Base-by-base conservation (phyloP, 2,797 vertebrate genomes). In the Loris lydekkerianus region DNA sequence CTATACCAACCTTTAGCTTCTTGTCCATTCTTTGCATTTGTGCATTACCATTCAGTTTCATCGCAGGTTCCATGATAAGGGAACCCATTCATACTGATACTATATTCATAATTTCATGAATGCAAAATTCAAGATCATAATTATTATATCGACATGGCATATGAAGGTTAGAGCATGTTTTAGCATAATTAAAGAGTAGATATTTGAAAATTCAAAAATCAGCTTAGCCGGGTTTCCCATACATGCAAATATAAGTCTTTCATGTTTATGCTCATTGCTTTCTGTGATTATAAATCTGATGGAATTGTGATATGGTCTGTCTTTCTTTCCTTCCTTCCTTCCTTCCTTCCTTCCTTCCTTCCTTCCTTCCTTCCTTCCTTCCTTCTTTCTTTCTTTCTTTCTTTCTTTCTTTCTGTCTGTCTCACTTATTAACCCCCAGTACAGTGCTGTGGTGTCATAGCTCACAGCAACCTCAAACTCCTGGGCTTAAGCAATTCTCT, bases 291-390 rank as follows among this genome's bases (percentile, higher is more conserved):
- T 81, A 93, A 73, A 94, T 77, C 34, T 40, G 78, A 61, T 61
- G 61, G 29, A 95, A 96, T 93, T 95, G 95, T 61, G n/a, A 77
- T 85, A 86, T 49, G 40, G 46, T 85, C 95, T 91, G 87, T 46
- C 37, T 53, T 15, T 10, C 46, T 46, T 46, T 10, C 46, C 2
- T 34, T 34, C 34, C 34, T 34, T 34, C 34, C 34, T 34, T 34
- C 34, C 34, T 34, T 34, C 34, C 34, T 34, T 34, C 34, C 34
- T 34, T 34, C 34, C 34, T 34, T 34, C 34, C 34, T 34, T 34
- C 34, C 34, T 34, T 34, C 34, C 34, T 34, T 34, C 34, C 34
- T 34, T 34, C 34, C 34, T 34, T 34, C 34, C 34, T 34, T 34
- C 34, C 34, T 34, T 34, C 34, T 2, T 34, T 34, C 34, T 2